These are phyloP conservation scores for Bombylius major DNA, from an alignment of 2,888 invertebrate species.

Conservation along the genomic window DNA sequence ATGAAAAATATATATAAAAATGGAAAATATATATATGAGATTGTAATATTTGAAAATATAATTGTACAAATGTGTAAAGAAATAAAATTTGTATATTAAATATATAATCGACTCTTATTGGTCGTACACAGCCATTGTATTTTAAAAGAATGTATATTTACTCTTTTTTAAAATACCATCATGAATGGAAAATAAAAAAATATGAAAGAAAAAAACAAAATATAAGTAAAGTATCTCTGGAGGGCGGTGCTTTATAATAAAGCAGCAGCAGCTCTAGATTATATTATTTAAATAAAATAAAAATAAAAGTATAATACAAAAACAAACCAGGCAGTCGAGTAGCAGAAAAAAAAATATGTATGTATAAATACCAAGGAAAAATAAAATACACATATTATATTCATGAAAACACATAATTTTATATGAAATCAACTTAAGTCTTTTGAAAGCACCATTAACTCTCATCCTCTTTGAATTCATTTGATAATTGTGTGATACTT, in stretches of 20 bases:
- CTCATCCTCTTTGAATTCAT: slow-evolving; percentile 4
- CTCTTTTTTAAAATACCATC: not conserved
- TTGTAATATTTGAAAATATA: too few relatives aligned
- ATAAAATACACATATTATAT: not conserved
- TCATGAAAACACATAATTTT: not conserved
- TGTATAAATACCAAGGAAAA: not conserved
- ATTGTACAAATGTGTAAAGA: too few relatives aligned
- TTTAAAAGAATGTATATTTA: not conserved
- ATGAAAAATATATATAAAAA: too few relatives aligned
- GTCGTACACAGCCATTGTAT: not conserved
- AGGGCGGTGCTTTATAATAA: not conserved
- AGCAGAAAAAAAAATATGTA: not conserved
- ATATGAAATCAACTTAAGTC: too few relatives aligned
- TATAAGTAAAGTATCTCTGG: not conserved
- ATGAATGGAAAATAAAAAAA: too few relatives aligned
- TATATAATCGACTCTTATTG: not conserved
- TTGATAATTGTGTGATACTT: slow-evolving; percentile 8
- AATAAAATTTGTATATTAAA: too few relatives aligned
- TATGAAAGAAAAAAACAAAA: not conserved
- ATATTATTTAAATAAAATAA: too few relatives aligned
- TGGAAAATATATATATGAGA: too few relatives aligned
- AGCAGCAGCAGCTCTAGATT: not conserved
- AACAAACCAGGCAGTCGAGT: too few relatives aligned
- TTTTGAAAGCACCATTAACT: not conserved
- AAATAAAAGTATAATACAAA: too few relatives aligned